These are phyloP conservation scores for Tiphia femorata DNA, from an alignment of 2,888 invertebrate genomes.

Conservation along the genomic window DNA sequence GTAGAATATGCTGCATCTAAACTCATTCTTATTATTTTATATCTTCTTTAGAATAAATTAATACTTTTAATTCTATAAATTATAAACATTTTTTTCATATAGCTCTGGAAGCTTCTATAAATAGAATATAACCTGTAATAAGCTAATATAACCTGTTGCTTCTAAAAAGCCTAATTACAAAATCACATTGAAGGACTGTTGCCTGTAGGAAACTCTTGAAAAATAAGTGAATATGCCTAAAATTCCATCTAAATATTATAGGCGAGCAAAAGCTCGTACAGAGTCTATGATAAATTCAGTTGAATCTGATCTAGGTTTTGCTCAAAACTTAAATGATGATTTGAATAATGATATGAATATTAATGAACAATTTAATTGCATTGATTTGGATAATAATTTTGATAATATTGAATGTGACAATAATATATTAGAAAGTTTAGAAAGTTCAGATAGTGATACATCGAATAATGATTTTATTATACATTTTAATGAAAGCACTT, in stretches of 20 bases:
- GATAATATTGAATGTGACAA: slow-evolving; percentile 3
- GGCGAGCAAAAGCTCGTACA: slow-evolving; percentile 4
- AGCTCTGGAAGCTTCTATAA: no score
- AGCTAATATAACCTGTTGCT: no score
- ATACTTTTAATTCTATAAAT: no score
- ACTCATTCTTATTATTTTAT: no score
- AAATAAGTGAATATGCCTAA: slow-evolving; percentile 4
- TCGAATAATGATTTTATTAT: background rate
- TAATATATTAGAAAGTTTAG: background rate
- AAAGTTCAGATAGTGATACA: background rate
- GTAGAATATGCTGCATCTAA: no score
- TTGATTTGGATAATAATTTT: background rate
- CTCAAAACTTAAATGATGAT: slow-evolving; percentile 1
- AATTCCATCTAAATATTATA: background rate
- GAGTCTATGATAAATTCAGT: background rate
- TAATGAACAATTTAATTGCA: slow-evolving; percentile 6
- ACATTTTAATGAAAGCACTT: no score
- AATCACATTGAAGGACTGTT: no score
- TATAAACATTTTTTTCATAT: no score
- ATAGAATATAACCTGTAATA: no score
- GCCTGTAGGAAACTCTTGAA: no score
- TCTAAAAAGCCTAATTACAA: no score
- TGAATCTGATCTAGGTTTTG: slow-evolving; percentile 5
- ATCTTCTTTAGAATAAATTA: no score
- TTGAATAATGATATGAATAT: background rate